Base-by-base conservation (phyloP, 2,113 vertebrate genomes). In the Seriola rivoliana region DNA sequence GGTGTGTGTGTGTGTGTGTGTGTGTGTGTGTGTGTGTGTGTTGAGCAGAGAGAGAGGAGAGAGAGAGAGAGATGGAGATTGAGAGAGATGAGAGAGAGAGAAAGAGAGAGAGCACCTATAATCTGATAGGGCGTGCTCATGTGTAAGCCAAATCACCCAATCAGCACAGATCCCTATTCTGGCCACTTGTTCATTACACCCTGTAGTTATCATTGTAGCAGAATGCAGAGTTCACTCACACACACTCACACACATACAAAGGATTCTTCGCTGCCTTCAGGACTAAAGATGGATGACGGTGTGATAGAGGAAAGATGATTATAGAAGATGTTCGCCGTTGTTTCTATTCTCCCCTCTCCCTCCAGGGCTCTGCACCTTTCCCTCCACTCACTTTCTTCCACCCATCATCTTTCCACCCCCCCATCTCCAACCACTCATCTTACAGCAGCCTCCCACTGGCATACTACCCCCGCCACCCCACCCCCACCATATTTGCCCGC, bases 251-350 rank as follows among this genome's bases (percentile, higher is more conserved):
- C 16, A 55, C 16, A 63, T 6, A 36, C 23, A 81, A n/a, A 73
- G 5, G 11, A 12, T 12, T 78, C 25, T 54, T 48, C 34, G 48
- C 58, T 85, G 63, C 58, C 60, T 71, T 59, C 23, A 74, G 71
- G 55, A 81, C 34, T 40, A 58, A 77, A 80, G 80, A 91, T 78
- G 55, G 65, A 89, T 89, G 73, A 72, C 13, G 32, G 21, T 67
- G 57, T 52, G 71, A 62, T 55, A 50, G 5, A 64, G 67, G 55
- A 88, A 62, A 29, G 52, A 82, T 75, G 73, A 88, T 90, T 71
- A 78, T 46, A 57, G 50, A 74, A 75, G 68, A 82, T 62, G 34
- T 75, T 73, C 1, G 4, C 52, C 46, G 57, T 71, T 84, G 62
- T 79, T 74, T 82, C 48, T 68, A 21, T n/a, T 78, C 52, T 75